Evolutionary conservation across 2,888 invertebrate species (phyloP).

Genomic region (Hecatera dysodea): DNA sequence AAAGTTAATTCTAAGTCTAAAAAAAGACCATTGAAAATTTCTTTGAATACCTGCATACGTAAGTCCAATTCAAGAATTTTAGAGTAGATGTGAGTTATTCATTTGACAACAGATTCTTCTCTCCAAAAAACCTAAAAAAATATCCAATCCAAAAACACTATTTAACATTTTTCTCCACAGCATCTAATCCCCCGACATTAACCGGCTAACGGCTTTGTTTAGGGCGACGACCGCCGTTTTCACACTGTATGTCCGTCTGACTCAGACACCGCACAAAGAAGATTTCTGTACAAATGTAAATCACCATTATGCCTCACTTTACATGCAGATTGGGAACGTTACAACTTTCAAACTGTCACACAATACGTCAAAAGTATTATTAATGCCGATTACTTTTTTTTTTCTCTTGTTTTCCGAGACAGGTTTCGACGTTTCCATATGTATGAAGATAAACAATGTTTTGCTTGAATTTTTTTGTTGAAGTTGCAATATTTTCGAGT

Average conservation of each 20-base stretch:
- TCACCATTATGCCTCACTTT: conserved; percentile 83
- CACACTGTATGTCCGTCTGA: conserved; percentile 81
- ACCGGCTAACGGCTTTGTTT: conserved; percentile 71
- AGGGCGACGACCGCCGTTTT: conserved; percentile 84
- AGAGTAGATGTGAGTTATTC: neutral
- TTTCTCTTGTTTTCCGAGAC: conserved; percentile 60
- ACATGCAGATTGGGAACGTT: conserved; percentile 85
- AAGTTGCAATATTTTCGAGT: conserved; percentile 44
- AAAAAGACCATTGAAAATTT: neutral
- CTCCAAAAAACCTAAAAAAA: neutral
- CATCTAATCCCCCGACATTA: conserved; percentile 70
- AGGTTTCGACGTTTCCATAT: conserved; percentile 41
- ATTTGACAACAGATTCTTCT: neutral
- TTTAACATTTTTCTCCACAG: conserved; percentile 30
- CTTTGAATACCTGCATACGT: no score
- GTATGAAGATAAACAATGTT: conserved; percentile 48
- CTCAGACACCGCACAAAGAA: conserved; percentile 81
- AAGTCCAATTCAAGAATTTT: no score
- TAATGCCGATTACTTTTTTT: conserved; percentile 67
- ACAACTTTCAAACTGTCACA: conserved; percentile 67
- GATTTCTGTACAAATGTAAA: conserved; percentile 87
- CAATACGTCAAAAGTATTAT: conserved; percentile 65
- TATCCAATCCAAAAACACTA: neutral
- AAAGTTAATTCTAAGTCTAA: neutral
- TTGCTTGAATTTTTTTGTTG: conserved; percentile 37